These are phyloP conservation scores for Psettodes erumei DNA, from an alignment of 2,113 vertebrate species.

Conservation along the genomic window DNA sequence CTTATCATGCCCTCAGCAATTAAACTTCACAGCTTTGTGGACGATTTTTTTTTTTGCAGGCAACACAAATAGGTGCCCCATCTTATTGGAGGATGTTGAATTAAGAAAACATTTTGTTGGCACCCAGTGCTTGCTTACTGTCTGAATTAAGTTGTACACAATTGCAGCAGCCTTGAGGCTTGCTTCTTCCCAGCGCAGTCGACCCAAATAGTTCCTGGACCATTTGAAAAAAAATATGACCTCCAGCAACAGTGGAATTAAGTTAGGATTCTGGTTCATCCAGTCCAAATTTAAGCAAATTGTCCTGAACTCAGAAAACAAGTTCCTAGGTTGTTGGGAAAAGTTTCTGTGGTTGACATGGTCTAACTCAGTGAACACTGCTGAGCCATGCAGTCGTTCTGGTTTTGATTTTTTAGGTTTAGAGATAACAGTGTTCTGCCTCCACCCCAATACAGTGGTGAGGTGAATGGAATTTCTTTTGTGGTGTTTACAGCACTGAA, in stretches of 20 bases:
- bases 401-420: not conserved
- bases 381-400: not conserved
- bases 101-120: no score
- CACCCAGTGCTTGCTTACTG: not conserved
- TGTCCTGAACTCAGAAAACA: no score
- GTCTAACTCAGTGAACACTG: no score
- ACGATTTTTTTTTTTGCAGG: not conserved
- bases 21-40: conserved; percentile 1
- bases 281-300: no score
- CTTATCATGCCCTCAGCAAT: not conserved
- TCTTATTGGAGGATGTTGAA: not conserved
- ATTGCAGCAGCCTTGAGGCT: not conserved
- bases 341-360: no score
- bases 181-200: not conserved
- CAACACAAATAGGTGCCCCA: not conserved
- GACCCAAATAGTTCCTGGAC: not conserved
- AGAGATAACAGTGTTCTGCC: not conserved
- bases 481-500: not conserved
- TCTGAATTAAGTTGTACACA: not conserved
- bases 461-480: not conserved
- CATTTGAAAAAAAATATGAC: not conserved
- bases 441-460: not conserved
- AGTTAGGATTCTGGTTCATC: no score
- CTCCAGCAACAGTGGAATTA: no score
- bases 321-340: no score